These are phyloP conservation scores for Triplophysa rosa DNA, from an alignment of 2,113 vertebrate species.

Conservation along the genomic window DNA sequence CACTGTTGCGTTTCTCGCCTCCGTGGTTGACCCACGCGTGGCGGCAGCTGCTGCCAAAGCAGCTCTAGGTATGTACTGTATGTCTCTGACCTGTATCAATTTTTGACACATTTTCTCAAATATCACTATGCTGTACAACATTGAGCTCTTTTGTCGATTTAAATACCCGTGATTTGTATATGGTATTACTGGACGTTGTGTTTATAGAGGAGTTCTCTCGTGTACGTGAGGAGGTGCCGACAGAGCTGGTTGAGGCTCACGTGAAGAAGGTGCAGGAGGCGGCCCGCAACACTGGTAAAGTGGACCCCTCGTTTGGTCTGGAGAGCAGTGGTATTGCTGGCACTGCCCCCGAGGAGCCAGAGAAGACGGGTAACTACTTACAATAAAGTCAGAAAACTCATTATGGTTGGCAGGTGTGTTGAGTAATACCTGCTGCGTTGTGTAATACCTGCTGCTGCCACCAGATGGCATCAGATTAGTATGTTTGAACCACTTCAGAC, in stretches of 20 bases:
- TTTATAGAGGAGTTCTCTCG: slow-evolving; percentile 92
- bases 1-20: slow-evolving; percentile 94
- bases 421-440: background rate
- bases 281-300: slow-evolving; percentile 86
- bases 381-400: background rate
- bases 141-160: background rate
- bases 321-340: slow-evolving; percentile 96
- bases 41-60: slow-evolving; percentile 93
- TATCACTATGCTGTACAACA: background rate
- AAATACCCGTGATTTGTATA: background rate
- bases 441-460: background rate
- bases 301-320: slow-evolving; percentile 87
- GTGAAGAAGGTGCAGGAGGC: slow-evolving; percentile 97
- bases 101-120: background rate
- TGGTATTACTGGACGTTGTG: background rate
- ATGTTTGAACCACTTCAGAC: background rate
- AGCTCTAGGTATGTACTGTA: slow-evolving; percentile 91
- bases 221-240: slow-evolving; percentile 91
- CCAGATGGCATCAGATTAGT: slow-evolving; percentile 9
- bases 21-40: slow-evolving; percentile 93
- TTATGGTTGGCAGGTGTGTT: background rate
- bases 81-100: slow-evolving; percentile 22
- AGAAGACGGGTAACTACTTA: slow-evolving; percentile 79
- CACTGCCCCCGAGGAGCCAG: slow-evolving; percentile 87
- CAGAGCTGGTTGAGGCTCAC: slow-evolving; percentile 94